Evolutionary conservation across 1,140 invertebrate species (phyloP).

Genomic region (Radopholus similis): DNA sequence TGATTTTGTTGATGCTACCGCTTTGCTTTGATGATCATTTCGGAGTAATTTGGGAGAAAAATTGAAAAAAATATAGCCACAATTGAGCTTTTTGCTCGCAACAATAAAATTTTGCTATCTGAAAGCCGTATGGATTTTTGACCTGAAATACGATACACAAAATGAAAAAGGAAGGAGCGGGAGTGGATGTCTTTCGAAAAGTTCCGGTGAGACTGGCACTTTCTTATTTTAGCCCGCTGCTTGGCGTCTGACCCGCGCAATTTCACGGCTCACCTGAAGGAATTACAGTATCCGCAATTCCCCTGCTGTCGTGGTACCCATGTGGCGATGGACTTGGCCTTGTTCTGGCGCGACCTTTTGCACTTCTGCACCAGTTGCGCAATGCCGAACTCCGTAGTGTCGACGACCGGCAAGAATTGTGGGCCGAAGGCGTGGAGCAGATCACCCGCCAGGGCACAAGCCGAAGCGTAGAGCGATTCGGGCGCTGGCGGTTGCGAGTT

Average conservation of each 20-base stretch:
- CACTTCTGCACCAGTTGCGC: background rate
- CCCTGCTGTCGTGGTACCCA: conserved; percentile 25
- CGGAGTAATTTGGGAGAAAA: background rate
- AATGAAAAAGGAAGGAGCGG: background rate
- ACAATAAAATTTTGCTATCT: no score
- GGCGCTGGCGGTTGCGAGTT: conserved; percentile 22
- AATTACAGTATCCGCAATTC: background rate
- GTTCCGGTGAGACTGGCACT: background rate
- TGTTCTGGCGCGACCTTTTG: conserved; percentile 27
- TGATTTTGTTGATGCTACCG: no score
- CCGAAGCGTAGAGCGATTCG: conserved; percentile 22
- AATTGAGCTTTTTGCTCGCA: no score
- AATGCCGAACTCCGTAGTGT: conserved; percentile 14
- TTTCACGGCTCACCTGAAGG: conserved; percentile 14
- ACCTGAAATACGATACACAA: background rate
- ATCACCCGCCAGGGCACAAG: conserved; percentile 37
- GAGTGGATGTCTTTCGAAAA: background rate
- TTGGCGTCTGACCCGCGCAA: conserved; percentile 34
- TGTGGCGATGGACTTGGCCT: conserved; percentile 36
- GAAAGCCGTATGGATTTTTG: no score
- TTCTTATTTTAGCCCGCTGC: conserved; percentile 1
- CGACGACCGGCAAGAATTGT: conserved; percentile 28
- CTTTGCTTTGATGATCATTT: no score
- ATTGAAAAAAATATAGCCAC: background rate
- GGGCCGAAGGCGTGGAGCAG: conserved; percentile 35